Evolutionary conservation across 2,888 invertebrate species (phyloP).

Genomic region (Heliconius cydno): DNA sequence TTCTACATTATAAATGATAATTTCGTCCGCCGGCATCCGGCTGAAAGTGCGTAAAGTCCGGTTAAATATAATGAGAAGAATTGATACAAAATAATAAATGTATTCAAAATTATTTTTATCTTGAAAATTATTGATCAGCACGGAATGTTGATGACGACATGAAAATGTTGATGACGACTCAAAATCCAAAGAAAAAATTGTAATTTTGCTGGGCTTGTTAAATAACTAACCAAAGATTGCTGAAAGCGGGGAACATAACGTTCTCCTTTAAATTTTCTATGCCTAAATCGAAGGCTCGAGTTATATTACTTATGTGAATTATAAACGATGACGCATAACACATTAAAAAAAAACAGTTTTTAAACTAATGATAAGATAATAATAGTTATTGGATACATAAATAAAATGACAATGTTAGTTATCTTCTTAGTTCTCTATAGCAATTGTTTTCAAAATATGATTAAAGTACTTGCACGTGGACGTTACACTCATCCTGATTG

Average conservation of each 20-base stretch:
- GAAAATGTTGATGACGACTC: neutral
- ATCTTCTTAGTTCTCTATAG: neutral
- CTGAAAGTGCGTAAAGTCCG: conserved; percentile 18
- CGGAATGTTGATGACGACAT: too few species aligned
- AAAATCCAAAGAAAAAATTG: neutral
- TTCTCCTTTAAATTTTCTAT: neutral
- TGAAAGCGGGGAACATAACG: too few species aligned
- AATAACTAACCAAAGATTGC: too few species aligned
- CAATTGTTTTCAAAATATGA: conserved; percentile 24
- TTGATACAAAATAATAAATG: neutral
- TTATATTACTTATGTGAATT: neutral
- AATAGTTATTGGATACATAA: neutral
- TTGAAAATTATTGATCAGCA: neutral
- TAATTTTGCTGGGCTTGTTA: too few species aligned
- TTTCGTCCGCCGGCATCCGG: conserved; percentile 12
- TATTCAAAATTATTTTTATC: neutral
- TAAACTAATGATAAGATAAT: neutral
- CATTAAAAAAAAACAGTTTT: neutral
- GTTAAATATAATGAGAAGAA: conserved; percentile 1
- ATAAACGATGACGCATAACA: neutral
- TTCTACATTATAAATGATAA: conserved; percentile 19
- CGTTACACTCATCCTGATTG: conserved; percentile 56
- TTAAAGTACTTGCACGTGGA: conserved; percentile 2
- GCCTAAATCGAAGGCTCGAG: neutral
- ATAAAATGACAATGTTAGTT: neutral